phyloP scores from a whole-genome alignment of 2,888 invertebrate genomes.

The Meganola albula region DNA sequence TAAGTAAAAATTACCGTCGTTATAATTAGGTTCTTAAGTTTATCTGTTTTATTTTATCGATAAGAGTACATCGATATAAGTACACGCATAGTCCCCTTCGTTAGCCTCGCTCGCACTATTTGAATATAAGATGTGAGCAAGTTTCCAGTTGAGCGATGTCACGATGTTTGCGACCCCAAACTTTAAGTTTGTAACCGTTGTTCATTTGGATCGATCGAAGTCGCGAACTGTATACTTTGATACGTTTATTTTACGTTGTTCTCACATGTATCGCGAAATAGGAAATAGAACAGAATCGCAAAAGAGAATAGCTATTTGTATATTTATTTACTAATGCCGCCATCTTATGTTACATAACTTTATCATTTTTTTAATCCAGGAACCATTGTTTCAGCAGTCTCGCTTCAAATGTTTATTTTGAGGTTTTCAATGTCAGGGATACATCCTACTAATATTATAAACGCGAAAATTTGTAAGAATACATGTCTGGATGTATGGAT shows the following conservation, averaged over 20 bases:
- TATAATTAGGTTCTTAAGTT: too few species aligned
- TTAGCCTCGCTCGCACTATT: conserved; percentile 70
- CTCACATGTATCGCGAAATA: conserved; percentile 9
- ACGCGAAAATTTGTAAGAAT: too few species aligned
- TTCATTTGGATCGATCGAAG: conserved; percentile 52
- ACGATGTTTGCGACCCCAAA: conserved; percentile 61
- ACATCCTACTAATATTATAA: too few species aligned
- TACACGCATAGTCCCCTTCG: too few species aligned
- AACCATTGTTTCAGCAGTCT: background rate
- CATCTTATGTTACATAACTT: too few species aligned
- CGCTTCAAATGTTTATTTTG: background rate
- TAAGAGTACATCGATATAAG: too few species aligned
- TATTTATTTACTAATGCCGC: too few species aligned
- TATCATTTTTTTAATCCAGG: background rate
- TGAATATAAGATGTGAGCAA: conserved; percentile 70
- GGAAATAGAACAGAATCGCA: background rate
- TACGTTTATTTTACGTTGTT: conserved; percentile 20
- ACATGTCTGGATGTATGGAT: too few species aligned
- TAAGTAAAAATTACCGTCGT: too few species aligned
- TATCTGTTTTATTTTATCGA: too few species aligned
- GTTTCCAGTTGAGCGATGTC: conserved; percentile 54
- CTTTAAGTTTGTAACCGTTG: conserved; percentile 58
- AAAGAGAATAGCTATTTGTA: too few species aligned
- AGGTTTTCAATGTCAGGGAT: too few species aligned
- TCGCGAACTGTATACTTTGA: conserved; percentile 41